Percentiles rank a stretch among this genome's conserved stretches.
Conservation (phyloP, 2,113 vertebrate genomes). For the Glaucomys volans region DNA sequence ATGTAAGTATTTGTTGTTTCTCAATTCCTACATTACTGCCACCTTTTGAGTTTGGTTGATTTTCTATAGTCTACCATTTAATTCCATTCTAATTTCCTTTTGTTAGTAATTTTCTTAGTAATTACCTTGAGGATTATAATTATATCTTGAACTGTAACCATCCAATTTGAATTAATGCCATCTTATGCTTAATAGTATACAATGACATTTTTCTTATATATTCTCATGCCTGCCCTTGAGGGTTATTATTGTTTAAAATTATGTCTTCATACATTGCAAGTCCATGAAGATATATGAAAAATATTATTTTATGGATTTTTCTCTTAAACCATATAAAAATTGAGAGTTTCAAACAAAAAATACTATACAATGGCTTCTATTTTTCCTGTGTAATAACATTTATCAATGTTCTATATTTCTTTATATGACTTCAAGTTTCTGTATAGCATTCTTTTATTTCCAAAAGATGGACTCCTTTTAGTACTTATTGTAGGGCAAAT, state of each 20-base stretch:
- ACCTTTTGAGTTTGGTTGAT: not conserved
- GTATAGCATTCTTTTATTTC: too few species aligned
- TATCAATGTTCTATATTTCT: not conserved
- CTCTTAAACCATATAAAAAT: not conserved
- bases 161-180: not conserved
- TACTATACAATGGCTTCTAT: not conserved
- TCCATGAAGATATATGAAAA: not conserved
- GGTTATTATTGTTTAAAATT: not conserved
- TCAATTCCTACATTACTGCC: not conserved
- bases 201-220: not conserved
- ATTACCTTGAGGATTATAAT: not conserved
- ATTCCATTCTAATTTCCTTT: not conserved
- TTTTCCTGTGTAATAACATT: not conserved
- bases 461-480: too few species aligned
- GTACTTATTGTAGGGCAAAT: too few species aligned
- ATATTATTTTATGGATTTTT: not conserved
- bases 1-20: too few species aligned
- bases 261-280: not conserved
- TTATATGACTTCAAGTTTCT: not conserved
- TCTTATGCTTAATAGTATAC: not conserved
- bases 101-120: not conserved
- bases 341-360: not conserved
- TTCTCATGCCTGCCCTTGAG: not conserved
- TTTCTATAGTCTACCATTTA: not conserved
- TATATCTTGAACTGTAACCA: not conserved